These are phyloP conservation scores for Podarcis muralis DNA, from an alignment of 2,113 vertebrate species.

Conservation along the genomic window DNA sequence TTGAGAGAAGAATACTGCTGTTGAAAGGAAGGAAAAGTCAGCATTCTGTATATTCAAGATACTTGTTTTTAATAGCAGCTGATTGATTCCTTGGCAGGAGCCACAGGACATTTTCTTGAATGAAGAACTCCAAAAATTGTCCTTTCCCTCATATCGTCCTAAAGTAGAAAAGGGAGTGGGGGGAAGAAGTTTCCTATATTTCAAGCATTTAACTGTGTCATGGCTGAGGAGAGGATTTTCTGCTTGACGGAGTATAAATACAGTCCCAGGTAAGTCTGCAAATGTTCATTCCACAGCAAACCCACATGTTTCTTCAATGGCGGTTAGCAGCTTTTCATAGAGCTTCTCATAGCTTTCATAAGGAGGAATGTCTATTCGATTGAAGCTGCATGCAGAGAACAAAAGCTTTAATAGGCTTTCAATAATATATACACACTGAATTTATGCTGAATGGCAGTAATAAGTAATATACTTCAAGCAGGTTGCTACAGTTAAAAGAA, in stretches of 20 bases:
- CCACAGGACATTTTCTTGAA: slow-evolving; percentile 80
- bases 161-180: slow-evolving; percentile 53
- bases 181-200: slow-evolving; percentile 71
- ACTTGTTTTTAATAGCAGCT: slow-evolving; percentile 87
- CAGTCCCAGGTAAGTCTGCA: slow-evolving; percentile 62
- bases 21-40: slow-evolving; percentile 83
- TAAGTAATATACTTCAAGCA: background rate
- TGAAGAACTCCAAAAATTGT: slow-evolving; percentile 75
- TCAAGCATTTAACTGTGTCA: slow-evolving; percentile 77
- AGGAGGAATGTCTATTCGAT: slow-evolving; percentile 98
- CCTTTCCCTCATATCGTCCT: slow-evolving; percentile 80
- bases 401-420: background rate
- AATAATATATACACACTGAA: background rate
- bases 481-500: background rate
- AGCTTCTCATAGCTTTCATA: slow-evolving; percentile 98
- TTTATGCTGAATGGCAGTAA: too few species aligned
- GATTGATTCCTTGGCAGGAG: slow-evolving; percentile 78
- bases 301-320: slow-evolving; percentile 98
- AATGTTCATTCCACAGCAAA: slow-evolving; percentile 94
- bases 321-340: slow-evolving; percentile 98
- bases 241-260: slow-evolving; percentile 74
- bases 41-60: slow-evolving; percentile 85
- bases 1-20: slow-evolving; percentile 82
- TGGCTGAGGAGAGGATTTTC: slow-evolving; percentile 74
- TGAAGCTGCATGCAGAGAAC: slow-evolving; percentile 84